Conservation (phyloP, 2,888 invertebrate genomes). For the Mantis religiosa region DNA sequence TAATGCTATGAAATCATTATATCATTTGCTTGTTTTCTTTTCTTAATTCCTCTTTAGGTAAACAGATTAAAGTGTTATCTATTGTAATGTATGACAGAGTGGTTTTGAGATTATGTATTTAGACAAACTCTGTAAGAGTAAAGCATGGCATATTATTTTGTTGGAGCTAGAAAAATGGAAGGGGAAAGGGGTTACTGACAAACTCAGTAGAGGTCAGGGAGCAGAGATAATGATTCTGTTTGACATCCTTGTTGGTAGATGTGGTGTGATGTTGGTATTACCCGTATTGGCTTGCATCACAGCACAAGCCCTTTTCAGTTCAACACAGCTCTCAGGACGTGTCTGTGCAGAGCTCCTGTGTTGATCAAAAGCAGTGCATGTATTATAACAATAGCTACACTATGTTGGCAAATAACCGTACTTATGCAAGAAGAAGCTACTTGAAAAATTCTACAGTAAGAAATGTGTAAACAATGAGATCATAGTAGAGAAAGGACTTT, state of each 20-base stretch:
- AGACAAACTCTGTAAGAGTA: not conserved
- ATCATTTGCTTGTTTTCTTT: too few species aligned
- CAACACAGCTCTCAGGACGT: not conserved
- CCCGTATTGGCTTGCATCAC: not conserved
- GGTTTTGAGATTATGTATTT: too few species aligned
- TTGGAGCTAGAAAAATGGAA: not conserved
- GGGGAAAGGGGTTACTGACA: not conserved
- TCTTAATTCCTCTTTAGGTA: too few species aligned
- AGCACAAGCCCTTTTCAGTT: not conserved
- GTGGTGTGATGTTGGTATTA: not conserved
- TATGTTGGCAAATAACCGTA: not conserved
- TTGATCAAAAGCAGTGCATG: not conserved
- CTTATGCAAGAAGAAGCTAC: not conserved
- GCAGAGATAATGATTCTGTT: constrained; percentile 3
- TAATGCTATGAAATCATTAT: too few species aligned
- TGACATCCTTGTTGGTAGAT: not conserved
- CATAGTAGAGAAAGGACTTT: not conserved
- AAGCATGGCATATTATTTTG: not conserved
- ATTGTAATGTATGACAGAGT: too few species aligned
- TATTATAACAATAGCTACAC: not conserved
- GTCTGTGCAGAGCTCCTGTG: not conserved
- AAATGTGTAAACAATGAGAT: too few species aligned
- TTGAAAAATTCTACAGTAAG: not conserved
- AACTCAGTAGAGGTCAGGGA: not conserved
- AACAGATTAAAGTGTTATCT: too few species aligned